Conservation (phyloP, 2,888 invertebrate species). For the Notocelia uddmanniana region DNA sequence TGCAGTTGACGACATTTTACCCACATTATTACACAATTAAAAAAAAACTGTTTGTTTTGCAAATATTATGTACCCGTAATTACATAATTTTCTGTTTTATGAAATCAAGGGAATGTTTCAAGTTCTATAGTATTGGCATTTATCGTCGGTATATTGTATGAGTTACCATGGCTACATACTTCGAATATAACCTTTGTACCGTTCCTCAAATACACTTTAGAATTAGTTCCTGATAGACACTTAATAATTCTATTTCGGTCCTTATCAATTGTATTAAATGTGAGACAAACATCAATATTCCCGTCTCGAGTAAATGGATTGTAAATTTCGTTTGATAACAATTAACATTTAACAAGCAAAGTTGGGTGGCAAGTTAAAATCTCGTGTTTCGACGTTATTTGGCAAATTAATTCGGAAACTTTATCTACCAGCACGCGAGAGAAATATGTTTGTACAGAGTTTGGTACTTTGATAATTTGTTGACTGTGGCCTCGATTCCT, state of each 20-base stretch:
- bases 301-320: slow-evolving; percentile 45
- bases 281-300: slow-evolving; percentile 44
- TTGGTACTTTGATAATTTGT: slow-evolving; percentile 62
- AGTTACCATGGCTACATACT: no score
- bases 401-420: slow-evolving; percentile 82
- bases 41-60: no score
- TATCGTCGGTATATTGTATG: no score
- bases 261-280: slow-evolving; percentile 18
- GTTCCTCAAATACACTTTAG: not conserved
- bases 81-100: no score
- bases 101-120: no score
- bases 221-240: not conserved
- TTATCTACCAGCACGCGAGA: slow-evolving; percentile 75
- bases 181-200: not conserved
- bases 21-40: no score
- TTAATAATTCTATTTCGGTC: not conserved
- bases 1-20: no score
- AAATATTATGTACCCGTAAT: no score
- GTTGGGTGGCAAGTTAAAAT: slow-evolving; percentile 77
- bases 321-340: slow-evolving; percentile 71
- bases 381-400: slow-evolving; percentile 81
- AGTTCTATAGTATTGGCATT: no score
- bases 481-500: slow-evolving; percentile 54
- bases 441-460: slow-evolving; percentile 76
- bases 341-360: slow-evolving; percentile 82